Evolutionary conservation across 2,113 vertebrate genomes (phyloP), one percentile per base, ranked within the genome.

Genomic region (Dipodomys spectabilis): DNA sequence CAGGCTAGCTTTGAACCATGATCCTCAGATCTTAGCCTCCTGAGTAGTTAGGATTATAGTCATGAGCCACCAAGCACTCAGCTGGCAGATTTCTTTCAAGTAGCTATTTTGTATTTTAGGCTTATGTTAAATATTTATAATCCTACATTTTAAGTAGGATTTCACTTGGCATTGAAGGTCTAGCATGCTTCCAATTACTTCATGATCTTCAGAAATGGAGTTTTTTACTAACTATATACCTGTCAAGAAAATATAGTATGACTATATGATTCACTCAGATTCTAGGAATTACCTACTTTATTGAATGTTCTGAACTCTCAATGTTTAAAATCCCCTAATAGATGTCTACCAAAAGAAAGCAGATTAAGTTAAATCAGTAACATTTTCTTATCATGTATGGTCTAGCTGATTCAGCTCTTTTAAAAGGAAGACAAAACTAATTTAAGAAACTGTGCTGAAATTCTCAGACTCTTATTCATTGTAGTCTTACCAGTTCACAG

Each of bases 271-370:
- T 88, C 71, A 68, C 44, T 69, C 32, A 86, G 72, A 75, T 79
- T 94, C 49, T 91, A 82, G 74, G 7, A 88, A 67, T 88, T 81
- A 30, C 62, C 45, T 80, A 82, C 69, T 74, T 92, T 67, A 44
- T 32, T 32, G 20, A 53, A 74, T 75, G 78, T 86, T 82, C 44
- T 57, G 25, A 79, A 45, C 49, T 86, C 10, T 81, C 69, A 64
- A 57, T 87, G 13, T 79, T 92, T 86, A 44, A 84, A 93, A 78
- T 90, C 75, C 3, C 0, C 25, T 2, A 57, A 53, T 67, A 5
- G 9, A 62, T 67, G 19, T 77, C 71, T 80, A 79, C 19, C 73
- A 80, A 86, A 45, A 72, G 28, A 86, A 83, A 75, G 75, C 75
- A 23, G 75, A 88, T 68, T 3, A 88, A 77, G 6, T 81, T 22